Evolutionary conservation across 2,888 invertebrate species (phyloP).

Genomic region (Lagria hirta): DNA sequence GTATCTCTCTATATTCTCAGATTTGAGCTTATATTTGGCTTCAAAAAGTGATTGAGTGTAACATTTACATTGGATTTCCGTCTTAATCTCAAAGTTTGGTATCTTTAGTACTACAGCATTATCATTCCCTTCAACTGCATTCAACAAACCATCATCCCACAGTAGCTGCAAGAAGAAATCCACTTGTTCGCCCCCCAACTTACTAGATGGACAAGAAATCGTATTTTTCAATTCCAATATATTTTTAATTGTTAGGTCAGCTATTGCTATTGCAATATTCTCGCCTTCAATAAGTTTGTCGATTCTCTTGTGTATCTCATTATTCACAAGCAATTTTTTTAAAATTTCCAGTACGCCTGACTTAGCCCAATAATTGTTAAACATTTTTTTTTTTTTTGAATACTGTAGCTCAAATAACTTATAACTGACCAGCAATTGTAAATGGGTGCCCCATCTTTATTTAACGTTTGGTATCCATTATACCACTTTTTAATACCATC

Average conservation of each 20-base stretch:
- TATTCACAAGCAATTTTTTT: constrained; percentile 10
- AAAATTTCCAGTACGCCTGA: constrained; percentile 13
- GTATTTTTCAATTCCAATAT: constrained; percentile 16
- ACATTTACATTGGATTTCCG: constrained; percentile 15
- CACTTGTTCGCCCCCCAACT: constrained; percentile 12
- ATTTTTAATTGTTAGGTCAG: constrained; percentile 10
- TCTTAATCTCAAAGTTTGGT: constrained; percentile 20
- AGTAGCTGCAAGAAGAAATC: constrained; percentile 19
- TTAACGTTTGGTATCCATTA: constrained; percentile 19
- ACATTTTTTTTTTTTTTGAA: constrained; percentile 11
- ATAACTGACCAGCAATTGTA: constrained; percentile 21
- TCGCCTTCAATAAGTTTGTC: constrained; percentile 12
- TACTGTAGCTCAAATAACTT: constrained; percentile 16
- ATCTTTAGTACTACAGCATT: constrained; percentile 12
- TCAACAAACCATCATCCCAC: constrained; percentile 20
- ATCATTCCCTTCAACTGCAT: constrained; percentile 10
- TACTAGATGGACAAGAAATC: constrained; percentile 12
- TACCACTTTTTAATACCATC: constrained; percentile 22
- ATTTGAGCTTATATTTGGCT: constrained; percentile 12
- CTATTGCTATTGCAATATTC: constrained; percentile 13
- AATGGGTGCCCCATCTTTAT: constrained; percentile 15
- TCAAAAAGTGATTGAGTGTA: constrained; percentile 18
- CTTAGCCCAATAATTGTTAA: constrained; percentile 15
- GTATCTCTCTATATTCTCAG: constrained; percentile 15
- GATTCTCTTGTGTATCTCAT: constrained; percentile 14